Conservation (phyloP, 2,888 invertebrate genomes). For the Deroplatys truncata region DNA sequence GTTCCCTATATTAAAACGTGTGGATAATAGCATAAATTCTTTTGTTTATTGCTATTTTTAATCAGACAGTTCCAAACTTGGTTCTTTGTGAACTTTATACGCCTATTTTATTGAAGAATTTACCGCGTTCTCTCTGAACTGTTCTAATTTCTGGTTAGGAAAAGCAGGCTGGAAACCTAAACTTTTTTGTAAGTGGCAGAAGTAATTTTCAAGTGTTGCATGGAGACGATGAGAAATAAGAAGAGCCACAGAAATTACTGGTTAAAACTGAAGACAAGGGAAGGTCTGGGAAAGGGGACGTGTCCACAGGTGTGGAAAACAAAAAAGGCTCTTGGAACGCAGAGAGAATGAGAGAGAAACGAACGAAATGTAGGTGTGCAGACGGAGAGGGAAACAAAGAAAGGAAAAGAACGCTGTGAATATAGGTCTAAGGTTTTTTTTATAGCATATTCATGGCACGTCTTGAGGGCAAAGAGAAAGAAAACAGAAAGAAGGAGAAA, state of each 20-base stretch:
- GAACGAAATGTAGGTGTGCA: background rate
- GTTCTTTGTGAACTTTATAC: too few relatives aligned
- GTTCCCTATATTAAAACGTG: too few relatives aligned
- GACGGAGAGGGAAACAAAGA: background rate
- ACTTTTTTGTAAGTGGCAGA: background rate
- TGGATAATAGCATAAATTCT: too few relatives aligned
- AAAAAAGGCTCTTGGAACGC: background rate
- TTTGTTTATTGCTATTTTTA: too few relatives aligned
- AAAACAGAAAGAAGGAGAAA: background rate
- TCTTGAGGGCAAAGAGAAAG: background rate
- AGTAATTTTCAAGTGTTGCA: background rate
- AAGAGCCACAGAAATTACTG: background rate
- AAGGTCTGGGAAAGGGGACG: background rate
- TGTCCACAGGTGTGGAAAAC: background rate
- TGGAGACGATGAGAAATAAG: background rate
- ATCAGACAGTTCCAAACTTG: too few relatives aligned
- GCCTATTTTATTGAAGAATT: too few relatives aligned
- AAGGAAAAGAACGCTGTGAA: background rate
- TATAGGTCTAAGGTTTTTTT: background rate
- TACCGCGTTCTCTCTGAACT: too few relatives aligned
- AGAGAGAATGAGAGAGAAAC: background rate
- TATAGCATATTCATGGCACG: background rate
- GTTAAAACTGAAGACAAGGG: background rate
- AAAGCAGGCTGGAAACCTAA: background rate
- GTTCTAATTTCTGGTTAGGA: background rate